A percentile compares a stretch with the other conserved stretches of the same genome.
phyloP scores from a whole-genome alignment of 2,888 invertebrate genomes.

The Carpatolechia fugitivella region DNA sequence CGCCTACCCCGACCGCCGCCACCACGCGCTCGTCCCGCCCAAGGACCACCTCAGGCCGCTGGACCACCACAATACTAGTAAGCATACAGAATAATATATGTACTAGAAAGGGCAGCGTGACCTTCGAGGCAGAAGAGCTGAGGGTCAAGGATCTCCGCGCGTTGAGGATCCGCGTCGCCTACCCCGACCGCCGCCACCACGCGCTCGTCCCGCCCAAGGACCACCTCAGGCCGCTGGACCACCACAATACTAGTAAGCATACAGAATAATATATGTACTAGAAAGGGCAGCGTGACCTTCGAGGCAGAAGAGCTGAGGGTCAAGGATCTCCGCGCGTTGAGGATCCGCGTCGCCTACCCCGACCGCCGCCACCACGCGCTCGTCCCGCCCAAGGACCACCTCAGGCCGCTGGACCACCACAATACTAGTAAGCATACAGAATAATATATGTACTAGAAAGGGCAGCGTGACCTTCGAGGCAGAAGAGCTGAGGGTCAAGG shows the following conservation, averaged over 20 bases:
- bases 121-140: conserved; percentile 41
- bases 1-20: conserved; percentile 94
- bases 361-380: conserved; percentile 93
- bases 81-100: neutral
- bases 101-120: neutral
- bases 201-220: conserved; percentile 88
- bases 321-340: conserved; percentile 84
- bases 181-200: conserved; percentile 94
- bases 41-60: conserved; percentile 87
- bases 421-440: conserved; percentile 40
- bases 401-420: conserved; percentile 84
- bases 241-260: conserved; percentile 62
- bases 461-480: neutral
- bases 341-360: conserved; percentile 93
- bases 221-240: conserved; percentile 86
- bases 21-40: conserved; percentile 90
- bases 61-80: conserved; percentile 75
- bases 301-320: conserved; percentile 80
- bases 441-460: neutral
- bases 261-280: neutral
- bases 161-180: conserved; percentile 90
- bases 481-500: conserved; percentile 82
- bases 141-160: conserved; percentile 86
- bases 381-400: conserved; percentile 87
- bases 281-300: neutral